A percentile compares a stretch with the other conserved stretches of the same genome.
phyloP scores from a whole-genome alignment of 1,140 invertebrate species.

The Pectinophora gossypiella region DNA sequence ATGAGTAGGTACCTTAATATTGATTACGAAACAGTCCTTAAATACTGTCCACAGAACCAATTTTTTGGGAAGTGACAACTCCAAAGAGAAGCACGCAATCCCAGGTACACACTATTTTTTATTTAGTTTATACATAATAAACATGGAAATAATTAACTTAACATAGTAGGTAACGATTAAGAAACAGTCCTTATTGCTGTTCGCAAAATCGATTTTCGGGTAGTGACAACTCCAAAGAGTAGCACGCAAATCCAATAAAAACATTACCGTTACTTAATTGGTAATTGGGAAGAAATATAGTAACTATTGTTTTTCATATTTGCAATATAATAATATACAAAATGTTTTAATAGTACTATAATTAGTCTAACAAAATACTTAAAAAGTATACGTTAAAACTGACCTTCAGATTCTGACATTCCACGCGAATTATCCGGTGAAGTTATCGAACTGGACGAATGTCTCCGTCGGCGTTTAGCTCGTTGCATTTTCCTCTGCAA shows the following conservation, averaged over 20 bases:
- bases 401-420: too few species aligned
- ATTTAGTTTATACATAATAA: too few species aligned
- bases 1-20: background rate
- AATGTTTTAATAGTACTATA: too few species aligned
- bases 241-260: background rate
- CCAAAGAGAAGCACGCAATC: constrained; percentile 1
- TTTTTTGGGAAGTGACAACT: background rate
- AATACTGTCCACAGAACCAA: background rate
- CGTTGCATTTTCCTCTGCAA: background rate
- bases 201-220: background rate
- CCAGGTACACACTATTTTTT: background rate
- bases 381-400: too few species aligned
- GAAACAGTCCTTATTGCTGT: background rate
- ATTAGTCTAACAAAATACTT: too few species aligned
- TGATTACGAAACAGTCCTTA: background rate
- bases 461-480: background rate
- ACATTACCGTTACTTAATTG: too few species aligned
- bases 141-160: background rate
- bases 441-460: background rate
- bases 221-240: background rate
- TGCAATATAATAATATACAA: too few species aligned
- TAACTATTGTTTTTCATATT: background rate
- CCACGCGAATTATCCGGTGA: too few species aligned
- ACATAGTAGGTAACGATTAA: background rate
- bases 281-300: too few species aligned